Conservation (phyloP, 2,888 invertebrate species). For the Clostera curtula region DNA sequence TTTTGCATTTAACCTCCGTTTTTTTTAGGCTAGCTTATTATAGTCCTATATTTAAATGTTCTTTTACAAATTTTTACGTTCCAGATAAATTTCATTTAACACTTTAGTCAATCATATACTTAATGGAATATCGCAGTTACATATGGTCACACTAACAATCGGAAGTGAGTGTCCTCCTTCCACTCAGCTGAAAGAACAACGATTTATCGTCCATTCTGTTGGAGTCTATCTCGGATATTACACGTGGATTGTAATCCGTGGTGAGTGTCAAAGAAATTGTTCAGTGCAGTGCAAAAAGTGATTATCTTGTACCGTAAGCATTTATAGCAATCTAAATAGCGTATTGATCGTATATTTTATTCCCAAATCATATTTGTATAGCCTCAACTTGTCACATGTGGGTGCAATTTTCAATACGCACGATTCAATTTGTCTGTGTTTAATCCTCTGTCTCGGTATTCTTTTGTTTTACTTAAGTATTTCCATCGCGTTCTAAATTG, state of each 20-base stretch:
- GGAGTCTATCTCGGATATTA: conserved; percentile 79
- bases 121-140: conserved; percentile 9
- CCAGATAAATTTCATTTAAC: too few relatives aligned
- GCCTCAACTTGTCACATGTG: too few relatives aligned
- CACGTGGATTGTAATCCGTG: conserved; percentile 72
- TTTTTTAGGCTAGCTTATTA: too few relatives aligned
- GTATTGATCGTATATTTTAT: too few relatives aligned
- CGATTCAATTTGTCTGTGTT: too few relatives aligned
- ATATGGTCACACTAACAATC: conserved; percentile 37
- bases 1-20: too few relatives aligned
- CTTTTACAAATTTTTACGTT: too few relatives aligned
- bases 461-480: conserved; percentile 21
- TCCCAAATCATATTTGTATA: too few relatives aligned
- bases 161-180: conserved; percentile 59
- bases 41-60: too few relatives aligned
- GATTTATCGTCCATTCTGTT: conserved; percentile 80
- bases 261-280: conserved; percentile 67
- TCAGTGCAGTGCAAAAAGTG: conserved; percentile 63
- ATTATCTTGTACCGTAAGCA: conserved; percentile 29
- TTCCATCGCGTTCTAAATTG: not conserved
- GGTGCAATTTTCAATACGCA: too few relatives aligned
- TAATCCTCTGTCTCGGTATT: too few relatives aligned
- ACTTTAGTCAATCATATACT: conserved; percentile 1
- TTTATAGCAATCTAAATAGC: too few relatives aligned
- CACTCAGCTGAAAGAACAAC: conserved; percentile 62